A percentile compares a stretch with the other conserved stretches of the same genome.
phyloP scores from a whole-genome alignment of 2,888 invertebrate species.

The Philereme vetulata region DNA sequence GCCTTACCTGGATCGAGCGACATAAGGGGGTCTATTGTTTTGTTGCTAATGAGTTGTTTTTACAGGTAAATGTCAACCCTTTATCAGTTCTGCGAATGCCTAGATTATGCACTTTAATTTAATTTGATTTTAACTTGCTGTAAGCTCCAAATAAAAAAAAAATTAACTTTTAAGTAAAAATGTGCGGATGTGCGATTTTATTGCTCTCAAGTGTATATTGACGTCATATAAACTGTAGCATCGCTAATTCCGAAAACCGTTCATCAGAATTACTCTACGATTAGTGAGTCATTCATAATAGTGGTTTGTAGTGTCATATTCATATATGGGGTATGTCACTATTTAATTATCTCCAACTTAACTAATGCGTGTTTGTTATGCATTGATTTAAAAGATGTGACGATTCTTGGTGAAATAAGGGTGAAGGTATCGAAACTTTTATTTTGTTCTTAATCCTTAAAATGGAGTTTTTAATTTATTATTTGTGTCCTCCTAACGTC shows the following conservation, averaged over 20 bases:
- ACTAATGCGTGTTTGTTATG: neutral
- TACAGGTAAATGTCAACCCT: too few species aligned
- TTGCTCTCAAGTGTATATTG: too few species aligned
- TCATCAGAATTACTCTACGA: slow-evolving; percentile 47
- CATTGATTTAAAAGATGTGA: slow-evolving; percentile 1
- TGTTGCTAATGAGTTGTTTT: too few species aligned
- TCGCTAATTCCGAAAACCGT: neutral
- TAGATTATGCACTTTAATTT: too few species aligned
- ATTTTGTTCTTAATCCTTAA: neutral
- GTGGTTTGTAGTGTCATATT: slow-evolving; percentile 28
- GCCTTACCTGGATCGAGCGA: too few species aligned
- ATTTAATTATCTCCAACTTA: slow-evolving; percentile 17
- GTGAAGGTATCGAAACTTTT: neutral
- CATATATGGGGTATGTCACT: slow-evolving; percentile 17
- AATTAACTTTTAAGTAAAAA: too few species aligned
- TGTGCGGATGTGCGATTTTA: too few species aligned
- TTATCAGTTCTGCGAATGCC: too few species aligned
- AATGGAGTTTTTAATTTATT: slow-evolving; percentile 1
- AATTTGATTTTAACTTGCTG: too few species aligned
- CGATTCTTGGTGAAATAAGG: neutral
- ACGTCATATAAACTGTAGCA: slow-evolving; percentile 58
- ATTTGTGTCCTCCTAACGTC: slow-evolving; percentile 44
- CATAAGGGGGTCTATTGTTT: too few species aligned
- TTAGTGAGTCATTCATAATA: slow-evolving; percentile 45
- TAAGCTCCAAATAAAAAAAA: too few species aligned